Base-by-base conservation (phyloP, 2,888 invertebrate genomes). In the Tinea pellionella region DNA sequence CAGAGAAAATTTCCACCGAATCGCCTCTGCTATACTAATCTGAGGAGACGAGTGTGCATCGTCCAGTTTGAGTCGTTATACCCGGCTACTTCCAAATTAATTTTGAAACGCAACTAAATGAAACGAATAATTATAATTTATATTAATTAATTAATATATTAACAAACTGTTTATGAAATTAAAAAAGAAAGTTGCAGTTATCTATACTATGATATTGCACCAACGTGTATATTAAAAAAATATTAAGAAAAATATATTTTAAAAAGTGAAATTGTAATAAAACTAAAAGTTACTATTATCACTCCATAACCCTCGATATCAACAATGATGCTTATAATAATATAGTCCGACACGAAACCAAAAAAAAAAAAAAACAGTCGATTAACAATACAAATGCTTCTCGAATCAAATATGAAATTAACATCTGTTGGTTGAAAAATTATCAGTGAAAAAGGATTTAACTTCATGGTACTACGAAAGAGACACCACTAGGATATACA, bases 361-460 rank as follows among this genome's bases (percentile, higher is more conserved):
- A 57, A 57, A 53, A 24, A 57, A 57, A 53, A 24, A 24, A 24
- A 32, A 57, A 16, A 15, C 32, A 15, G 30, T 32, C 57, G 30
- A 57, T 57, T 57, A 57, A 57, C 29, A 57, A 57, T 57, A 57
- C 13, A 57, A 32, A 32, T 15, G 32, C 57, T 32, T 32, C 13
- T 13, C 57, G 57, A 30, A 57, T 57, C 55, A 30, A 57, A 57
- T 57, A 57, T 6, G 57, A 57, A 53, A 18, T 53, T 53, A 53
- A 57, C 57, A 57, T 57, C 57, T 57, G 57, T 57, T 57, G 57
- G 32, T 53, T 32, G 57, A 57, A 57, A 57, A 57, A 57, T 57
- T 57, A 57, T 57, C 32, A 32, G 57, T 57, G 53, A 32, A 57
- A 55, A 32, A 57, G 57, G 57, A 57, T 57, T 57, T 57, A 32